A percentile compares a stretch with the other conserved stretches of the same genome.
phyloP scores from a whole-genome alignment of 2,113 vertebrate genomes.

The Rhinopomastus cyanomelas region DNA sequence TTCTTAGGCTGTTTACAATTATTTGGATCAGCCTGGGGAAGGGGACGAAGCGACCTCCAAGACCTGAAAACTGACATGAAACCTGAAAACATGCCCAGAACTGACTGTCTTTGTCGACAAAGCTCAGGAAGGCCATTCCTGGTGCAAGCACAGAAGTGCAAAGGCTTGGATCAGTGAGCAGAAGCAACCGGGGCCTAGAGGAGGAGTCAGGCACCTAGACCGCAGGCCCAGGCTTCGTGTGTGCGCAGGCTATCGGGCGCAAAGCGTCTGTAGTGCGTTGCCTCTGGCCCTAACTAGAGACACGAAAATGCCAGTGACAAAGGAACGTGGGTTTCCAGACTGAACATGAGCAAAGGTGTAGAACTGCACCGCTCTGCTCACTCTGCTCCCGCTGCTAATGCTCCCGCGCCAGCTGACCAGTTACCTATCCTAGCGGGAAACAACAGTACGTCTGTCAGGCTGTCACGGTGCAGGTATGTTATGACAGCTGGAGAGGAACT shows the following conservation, averaged over 20 bases:
- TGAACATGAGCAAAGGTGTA: neutral
- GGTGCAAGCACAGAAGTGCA: neutral
- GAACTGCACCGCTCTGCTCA: neutral
- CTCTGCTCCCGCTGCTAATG: neutral
- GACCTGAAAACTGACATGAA: neutral
- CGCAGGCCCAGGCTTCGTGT: neutral
- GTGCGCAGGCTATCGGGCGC: neutral
- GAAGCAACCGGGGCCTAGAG: neutral
- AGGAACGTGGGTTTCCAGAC: neutral
- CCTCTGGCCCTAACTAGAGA: neutral
- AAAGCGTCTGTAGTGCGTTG: neutral
- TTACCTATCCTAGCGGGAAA: neutral
- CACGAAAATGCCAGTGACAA: neutral
- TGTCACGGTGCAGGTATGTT: neutral
- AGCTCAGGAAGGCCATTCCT: neutral
- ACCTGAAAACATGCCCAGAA: no score
- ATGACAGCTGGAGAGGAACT: constrained; percentile 24
- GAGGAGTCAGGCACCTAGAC: neutral
- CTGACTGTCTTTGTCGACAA: neutral
- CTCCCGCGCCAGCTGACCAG: neutral
- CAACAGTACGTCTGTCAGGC: neutral
- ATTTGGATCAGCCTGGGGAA: neutral
- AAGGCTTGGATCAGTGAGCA: neutral
- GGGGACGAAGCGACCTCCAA: neutral
- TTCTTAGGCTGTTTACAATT: neutral